Evolutionary conservation across 2,888 invertebrate species (phyloP).

Genomic region (Tetranychus truncatus): DNA sequence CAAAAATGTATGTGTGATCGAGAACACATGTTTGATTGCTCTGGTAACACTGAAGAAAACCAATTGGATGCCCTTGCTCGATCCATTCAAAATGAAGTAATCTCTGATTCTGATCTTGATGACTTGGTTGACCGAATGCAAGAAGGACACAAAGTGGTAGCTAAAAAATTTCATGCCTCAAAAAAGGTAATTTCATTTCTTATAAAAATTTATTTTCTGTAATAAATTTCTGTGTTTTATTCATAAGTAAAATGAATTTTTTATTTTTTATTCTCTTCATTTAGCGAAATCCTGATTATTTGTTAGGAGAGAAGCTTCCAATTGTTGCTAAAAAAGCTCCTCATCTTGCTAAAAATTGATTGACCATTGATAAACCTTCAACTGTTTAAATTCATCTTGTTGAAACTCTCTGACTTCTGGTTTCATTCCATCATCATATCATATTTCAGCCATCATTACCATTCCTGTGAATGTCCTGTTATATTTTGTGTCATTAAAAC

Average conservation of each 20-base stretch:
- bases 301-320: slow-evolving; percentile 65
- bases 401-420: background rate
- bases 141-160: slow-evolving; percentile 38
- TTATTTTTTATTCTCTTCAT: background rate
- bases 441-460: too few species aligned
- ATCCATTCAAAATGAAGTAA: slow-evolving; percentile 31
- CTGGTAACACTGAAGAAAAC: slow-evolving; percentile 35
- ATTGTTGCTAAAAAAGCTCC: slow-evolving; percentile 83
- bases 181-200: background rate
- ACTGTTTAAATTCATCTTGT: background rate
- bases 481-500: too few species aligned
- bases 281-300: slow-evolving; percentile 40
- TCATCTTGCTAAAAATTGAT: slow-evolving; percentile 1
- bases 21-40: slow-evolving; percentile 91
- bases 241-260: background rate
- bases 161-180: slow-evolving; percentile 49
- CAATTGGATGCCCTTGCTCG: slow-evolving; percentile 30
- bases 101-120: slow-evolving; percentile 40
- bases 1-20: slow-evolving; percentile 94
- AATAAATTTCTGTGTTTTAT: background rate
- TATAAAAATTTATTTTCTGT: background rate
- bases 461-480: too few species aligned
- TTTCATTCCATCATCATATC: background rate
- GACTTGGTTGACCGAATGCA: slow-evolving; percentile 43
- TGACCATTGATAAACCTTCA: background rate